phyloP scores from a whole-genome alignment of 2,888 invertebrate species.

The Helicoverpa assulta region DNA sequence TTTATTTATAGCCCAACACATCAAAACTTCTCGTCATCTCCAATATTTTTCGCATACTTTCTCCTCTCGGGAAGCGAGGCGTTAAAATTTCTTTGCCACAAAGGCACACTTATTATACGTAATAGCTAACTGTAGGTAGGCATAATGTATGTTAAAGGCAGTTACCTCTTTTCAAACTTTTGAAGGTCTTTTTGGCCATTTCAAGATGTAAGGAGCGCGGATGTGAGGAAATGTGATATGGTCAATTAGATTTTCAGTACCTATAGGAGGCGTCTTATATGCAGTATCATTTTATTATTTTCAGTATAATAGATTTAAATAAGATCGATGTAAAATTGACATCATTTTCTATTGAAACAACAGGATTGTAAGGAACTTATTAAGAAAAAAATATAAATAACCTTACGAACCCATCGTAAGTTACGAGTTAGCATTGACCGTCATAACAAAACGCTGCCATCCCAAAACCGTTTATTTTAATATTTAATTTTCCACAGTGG shows the following conservation, averaged over 20 bases:
- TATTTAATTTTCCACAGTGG: background rate
- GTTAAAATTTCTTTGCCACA: slow-evolving; percentile 35
- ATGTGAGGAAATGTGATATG: background rate
- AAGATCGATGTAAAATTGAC: no score
- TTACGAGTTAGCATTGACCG: background rate
- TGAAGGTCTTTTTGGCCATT: slow-evolving; percentile 10
- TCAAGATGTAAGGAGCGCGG: slow-evolving; percentile 19
- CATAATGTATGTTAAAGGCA: slow-evolving; percentile 8
- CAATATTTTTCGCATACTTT: slow-evolving; percentile 32
- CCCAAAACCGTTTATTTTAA: slow-evolving; percentile 3
- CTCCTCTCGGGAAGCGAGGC: slow-evolving; percentile 1
- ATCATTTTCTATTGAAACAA: no score
- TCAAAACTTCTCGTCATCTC: slow-evolving; percentile 10
- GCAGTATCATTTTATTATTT: no score
- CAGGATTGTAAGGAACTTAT: no score
- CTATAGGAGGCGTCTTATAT: background rate
- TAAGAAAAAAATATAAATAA: no score
- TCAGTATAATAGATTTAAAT: no score
- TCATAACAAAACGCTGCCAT: background rate
- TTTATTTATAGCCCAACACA: background rate
- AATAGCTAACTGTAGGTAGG: slow-evolving; percentile 3
- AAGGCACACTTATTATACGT: slow-evolving; percentile 28
- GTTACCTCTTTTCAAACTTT: slow-evolving; percentile 16
- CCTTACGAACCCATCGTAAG: no score
- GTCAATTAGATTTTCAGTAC: slow-evolving; percentile 7